These are phyloP conservation scores for Labroides dimidiatus DNA, from an alignment of 2,797 vertebrate species.

Conservation along the genomic window DNA sequence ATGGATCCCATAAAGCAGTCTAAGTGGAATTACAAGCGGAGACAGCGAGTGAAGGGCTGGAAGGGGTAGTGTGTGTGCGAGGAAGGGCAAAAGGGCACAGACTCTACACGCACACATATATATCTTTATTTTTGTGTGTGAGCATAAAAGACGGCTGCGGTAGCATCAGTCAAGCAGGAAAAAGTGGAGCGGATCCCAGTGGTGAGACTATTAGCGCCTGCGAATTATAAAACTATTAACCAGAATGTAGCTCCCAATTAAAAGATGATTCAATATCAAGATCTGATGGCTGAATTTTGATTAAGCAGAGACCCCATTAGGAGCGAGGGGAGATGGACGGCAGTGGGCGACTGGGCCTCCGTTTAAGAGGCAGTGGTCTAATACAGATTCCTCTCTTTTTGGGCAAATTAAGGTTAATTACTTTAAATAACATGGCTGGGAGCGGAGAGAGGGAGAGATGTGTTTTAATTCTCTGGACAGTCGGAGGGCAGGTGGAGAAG, in stretches of 20 bases:
- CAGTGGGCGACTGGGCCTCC: slow-evolving; percentile 86
- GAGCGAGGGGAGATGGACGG: slow-evolving; percentile 94
- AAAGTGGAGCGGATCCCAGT: slow-evolving; percentile 97
- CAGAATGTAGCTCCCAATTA: slow-evolving; percentile 99
- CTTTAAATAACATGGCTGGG: slow-evolving; percentile 96
- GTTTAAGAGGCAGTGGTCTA: slow-evolving; percentile 95
- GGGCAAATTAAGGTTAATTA: slow-evolving; percentile 99
- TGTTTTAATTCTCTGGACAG: slow-evolving; percentile 90
- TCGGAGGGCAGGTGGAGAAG: slow-evolving; percentile 84
- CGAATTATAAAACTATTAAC: slow-evolving; percentile 99
- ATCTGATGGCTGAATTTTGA: slow-evolving; percentile 99
- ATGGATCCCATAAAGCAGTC: slow-evolving; percentile 49
- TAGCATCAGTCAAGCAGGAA: slow-evolving; percentile 82
- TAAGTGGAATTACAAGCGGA: slow-evolving; percentile 58
- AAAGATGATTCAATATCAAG: slow-evolving; percentile 99
- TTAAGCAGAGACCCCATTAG: slow-evolving; percentile 98
- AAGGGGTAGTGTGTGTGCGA: not conserved
- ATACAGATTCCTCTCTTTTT: slow-evolving; percentile 92
- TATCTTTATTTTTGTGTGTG: slow-evolving; percentile 21
- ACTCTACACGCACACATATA: slow-evolving; percentile 18
- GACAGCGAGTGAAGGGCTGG: slow-evolving; percentile 15
- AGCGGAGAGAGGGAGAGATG: slow-evolving; percentile 87
- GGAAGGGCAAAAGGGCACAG: slow-evolving; percentile 3
- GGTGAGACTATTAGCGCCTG: slow-evolving; percentile 96
- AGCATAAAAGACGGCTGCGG: slow-evolving; percentile 43